Conservation (phyloP, 2,113 vertebrate species). For the Oncorhynchus kisutch region DNA sequence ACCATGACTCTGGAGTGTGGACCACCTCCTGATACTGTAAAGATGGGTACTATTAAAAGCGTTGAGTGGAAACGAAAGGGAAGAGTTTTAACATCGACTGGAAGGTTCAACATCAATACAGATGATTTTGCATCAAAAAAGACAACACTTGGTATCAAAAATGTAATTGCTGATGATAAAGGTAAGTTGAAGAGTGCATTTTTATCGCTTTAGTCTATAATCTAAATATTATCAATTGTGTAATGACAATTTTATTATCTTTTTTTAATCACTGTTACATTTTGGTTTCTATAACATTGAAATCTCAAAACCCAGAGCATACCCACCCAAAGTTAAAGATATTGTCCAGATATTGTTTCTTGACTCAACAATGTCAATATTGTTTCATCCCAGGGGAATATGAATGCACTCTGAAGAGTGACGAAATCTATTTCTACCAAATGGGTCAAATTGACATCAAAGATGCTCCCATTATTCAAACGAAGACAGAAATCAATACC, state of each 20-base stretch:
- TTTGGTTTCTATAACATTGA: neutral
- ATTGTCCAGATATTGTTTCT: neutral
- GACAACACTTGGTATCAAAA: slow-evolving; percentile 5
- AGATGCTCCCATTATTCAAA: slow-evolving; percentile 41
- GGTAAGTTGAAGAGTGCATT: slow-evolving; percentile 46
- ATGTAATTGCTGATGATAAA: slow-evolving; percentile 23
- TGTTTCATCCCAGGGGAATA: slow-evolving; percentile 50
- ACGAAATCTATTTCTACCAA: slow-evolving; percentile 28
- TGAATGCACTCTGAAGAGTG: slow-evolving; percentile 33
- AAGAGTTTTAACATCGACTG: neutral
- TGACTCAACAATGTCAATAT: neutral
- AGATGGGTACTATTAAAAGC: slow-evolving; percentile 4
- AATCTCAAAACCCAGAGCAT: neutral
- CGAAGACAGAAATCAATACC: slow-evolving; percentile 4
- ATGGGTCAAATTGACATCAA: slow-evolving; percentile 30
- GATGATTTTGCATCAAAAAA: too few species aligned
- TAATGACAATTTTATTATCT: neutral
- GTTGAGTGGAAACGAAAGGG: slow-evolving; percentile 43
- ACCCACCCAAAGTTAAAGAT: neutral
- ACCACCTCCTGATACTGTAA: neutral
- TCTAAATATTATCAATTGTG: neutral
- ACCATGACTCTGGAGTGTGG: slow-evolving; percentile 27
- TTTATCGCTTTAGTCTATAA: neutral
- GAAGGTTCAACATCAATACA: neutral
- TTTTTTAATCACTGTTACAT: neutral